Percentiles rank a stretch among this genome's conserved stretches.
Evolutionary conservation across 2,888 invertebrate species (phyloP).

Genomic region (Catocala nupta): DNA sequence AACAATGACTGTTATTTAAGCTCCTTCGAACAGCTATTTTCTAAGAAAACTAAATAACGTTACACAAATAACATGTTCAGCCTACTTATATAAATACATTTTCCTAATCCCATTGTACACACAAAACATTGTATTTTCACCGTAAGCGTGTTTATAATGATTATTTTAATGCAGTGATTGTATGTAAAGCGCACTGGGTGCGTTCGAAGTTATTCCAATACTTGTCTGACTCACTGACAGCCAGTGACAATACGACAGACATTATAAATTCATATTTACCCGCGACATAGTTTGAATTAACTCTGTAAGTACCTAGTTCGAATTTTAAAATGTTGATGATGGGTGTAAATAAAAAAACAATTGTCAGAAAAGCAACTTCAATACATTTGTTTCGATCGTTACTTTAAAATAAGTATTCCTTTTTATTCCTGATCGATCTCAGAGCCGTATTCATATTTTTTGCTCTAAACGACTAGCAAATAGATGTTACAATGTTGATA

Average conservation of each 20-base stretch:
- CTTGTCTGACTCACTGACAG: slow-evolving; percentile 47
- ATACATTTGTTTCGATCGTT: too few species aligned
- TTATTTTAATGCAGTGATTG: slow-evolving; percentile 61
- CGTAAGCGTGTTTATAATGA: slow-evolving; percentile 44
- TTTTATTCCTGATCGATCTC: neutral
- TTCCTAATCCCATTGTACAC: slow-evolving; percentile 16
- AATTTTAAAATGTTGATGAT: slow-evolving; percentile 11
- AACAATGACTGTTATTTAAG: too few species aligned
- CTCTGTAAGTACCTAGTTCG: slow-evolving; percentile 18
- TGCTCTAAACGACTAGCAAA: neutral
- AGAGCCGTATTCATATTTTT: slow-evolving; percentile 1
- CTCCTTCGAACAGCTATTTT: too few species aligned
- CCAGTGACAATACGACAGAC: slow-evolving; percentile 40
- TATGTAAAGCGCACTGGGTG: slow-evolving; percentile 59
- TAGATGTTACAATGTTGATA: slow-evolving; percentile 1
- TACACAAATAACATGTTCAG: neutral
- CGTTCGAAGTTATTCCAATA: slow-evolving; percentile 47
- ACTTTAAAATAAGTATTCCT: neutral
- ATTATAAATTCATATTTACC: slow-evolving; percentile 44
- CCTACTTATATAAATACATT: slow-evolving; percentile 3
- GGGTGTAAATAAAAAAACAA: too few species aligned
- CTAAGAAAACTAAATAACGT: too few species aligned
- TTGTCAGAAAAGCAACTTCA: too few species aligned
- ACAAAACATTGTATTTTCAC: slow-evolving; percentile 26
- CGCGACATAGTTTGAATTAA: slow-evolving; percentile 25